These are phyloP conservation scores for Lagorchestes hirsutus DNA, from an alignment of 2,797 vertebrate genomes.

Conservation along the genomic window DNA sequence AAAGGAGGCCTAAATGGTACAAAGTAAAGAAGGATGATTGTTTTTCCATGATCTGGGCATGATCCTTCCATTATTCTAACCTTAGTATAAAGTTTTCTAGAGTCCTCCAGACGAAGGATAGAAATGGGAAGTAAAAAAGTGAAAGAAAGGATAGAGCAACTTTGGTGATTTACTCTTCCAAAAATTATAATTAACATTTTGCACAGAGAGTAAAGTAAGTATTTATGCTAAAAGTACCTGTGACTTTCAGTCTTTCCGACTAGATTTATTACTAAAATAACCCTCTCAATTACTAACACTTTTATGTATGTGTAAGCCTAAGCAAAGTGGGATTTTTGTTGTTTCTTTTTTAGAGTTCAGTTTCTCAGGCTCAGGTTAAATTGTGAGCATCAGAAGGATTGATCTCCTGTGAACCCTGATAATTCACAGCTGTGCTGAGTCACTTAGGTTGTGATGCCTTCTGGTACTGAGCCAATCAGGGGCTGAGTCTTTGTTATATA, in stretches of 20 bases:
- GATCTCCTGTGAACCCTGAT: too few species aligned
- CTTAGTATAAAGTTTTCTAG: not conserved
- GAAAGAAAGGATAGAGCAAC: not conserved
- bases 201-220: not conserved
- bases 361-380: too few species aligned
- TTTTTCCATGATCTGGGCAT: not conserved
- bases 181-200: not conserved
- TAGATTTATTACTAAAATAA: not conserved
- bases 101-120: not conserved
- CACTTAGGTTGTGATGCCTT: too few species aligned
- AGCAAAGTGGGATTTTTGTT: too few species aligned
- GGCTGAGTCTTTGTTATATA: too few species aligned
- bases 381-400: too few species aligned
- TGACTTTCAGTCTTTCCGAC: not conserved
- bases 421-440: too few species aligned
- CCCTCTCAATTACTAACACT: not conserved
- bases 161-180: not conserved
- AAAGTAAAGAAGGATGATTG: not conserved
- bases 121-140: not conserved
- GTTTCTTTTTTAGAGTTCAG: too few species aligned
- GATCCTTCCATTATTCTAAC: not conserved
- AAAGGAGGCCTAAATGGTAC: not conserved
- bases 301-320: not conserved
- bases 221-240: not conserved
- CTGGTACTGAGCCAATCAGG: too few species aligned